Evolutionary conservation across 1,140 invertebrate species (phyloP).

Genomic region (Cherax quadricarinatus): DNA sequence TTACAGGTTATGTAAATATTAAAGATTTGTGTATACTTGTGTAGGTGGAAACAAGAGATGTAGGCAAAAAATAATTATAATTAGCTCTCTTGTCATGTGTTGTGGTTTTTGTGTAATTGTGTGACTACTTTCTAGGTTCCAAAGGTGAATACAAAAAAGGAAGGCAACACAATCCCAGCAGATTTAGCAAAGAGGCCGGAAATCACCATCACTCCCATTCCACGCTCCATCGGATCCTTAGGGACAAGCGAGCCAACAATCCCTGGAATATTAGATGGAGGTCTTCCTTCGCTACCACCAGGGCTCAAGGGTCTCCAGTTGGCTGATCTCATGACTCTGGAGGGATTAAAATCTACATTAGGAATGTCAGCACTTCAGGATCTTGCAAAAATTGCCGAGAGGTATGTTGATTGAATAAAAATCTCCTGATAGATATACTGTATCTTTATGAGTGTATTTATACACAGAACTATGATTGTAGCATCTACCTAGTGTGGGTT

Average conservation of each 20-base stretch:
- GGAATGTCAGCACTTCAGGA: constrained; percentile 69
- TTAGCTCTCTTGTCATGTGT: not conserved
- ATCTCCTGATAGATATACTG: not conserved
- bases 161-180: constrained; percentile 58
- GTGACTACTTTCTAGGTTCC: constrained; percentile 56
- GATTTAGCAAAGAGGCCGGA: constrained; percentile 73
- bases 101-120: not conserved
- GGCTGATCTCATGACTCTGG: constrained; percentile 62
- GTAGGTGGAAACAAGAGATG: no score
- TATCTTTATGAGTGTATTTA: constrained; percentile 5
- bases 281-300: constrained; percentile 23
- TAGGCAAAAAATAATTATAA: not conserved
- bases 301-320: constrained; percentile 55
- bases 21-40: no score
- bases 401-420: constrained; percentile 15
- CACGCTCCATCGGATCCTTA: constrained; percentile 46
- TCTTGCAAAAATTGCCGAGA: constrained; percentile 63
- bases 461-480: no score
- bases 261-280: constrained; percentile 41
- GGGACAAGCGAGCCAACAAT: not conserved
- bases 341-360: constrained; percentile 54
- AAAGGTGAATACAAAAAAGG: constrained; percentile 68
- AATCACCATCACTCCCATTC: constrained; percentile 73
- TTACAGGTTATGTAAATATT: no score
- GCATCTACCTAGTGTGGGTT: no score